Base-by-base conservation (phyloP, 2,797 vertebrate species). In the Loris lydekkerianus region DNA sequence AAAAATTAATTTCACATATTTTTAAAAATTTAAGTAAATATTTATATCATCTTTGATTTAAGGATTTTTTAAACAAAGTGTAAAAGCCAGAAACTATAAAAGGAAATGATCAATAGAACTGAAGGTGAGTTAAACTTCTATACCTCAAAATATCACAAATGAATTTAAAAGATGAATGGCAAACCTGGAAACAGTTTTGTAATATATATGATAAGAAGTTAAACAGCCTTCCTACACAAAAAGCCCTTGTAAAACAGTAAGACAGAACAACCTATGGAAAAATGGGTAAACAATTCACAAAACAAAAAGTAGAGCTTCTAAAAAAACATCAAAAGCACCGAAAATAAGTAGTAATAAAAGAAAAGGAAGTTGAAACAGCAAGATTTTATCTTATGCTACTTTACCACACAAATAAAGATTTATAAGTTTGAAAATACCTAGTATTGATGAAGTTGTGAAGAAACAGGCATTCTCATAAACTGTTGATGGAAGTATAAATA, bases 341-440 rank as follows among this genome's bases (percentile, higher is more conserved):
- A 94, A 81, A 3, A 85, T 81, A 91, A 72, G 43, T 93, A 69
- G 70, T 37, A 88, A 93, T n/a, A 34, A 85, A 88, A 84, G 46
- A 65, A 84, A 92, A 85, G 34, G 61, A 81, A 86, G 77, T 67
- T 77, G 83, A 94, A 91, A 72, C 1, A 11, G 4, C 13, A 89
- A 88, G 53, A 82, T 88, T 15, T 9, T 85, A 23, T 80, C 61
- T 83, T 80, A 85, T 18, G 60, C 17, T 83, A 86, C 72, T 95
- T 90, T 15, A 85, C 86, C 21, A 56, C 3, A 43, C 43, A 88
- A 81, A 18, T n/a, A 95, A 89, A 89, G 21, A 85, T 53, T 81
- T 81, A 72, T 60, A 85, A 63, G 25, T 61, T 18, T 63, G 15
- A 82, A 91, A 82, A 17, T 31, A 77, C 17, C 27, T 34, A 91